Base-by-base conservation (phyloP, 2,888 invertebrate species). In the Apotomis turbidana region DNA sequence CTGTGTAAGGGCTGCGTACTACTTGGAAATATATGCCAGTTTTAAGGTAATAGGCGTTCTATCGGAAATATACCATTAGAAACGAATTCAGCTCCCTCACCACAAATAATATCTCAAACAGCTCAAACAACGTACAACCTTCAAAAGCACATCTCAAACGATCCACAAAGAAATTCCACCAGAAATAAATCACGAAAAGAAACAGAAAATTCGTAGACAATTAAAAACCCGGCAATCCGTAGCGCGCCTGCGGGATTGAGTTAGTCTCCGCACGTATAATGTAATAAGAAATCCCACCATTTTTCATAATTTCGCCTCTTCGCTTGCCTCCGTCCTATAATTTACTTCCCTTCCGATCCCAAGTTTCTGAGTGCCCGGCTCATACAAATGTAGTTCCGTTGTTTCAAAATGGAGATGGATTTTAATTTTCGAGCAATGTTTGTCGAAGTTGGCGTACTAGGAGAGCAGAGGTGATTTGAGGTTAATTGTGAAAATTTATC, bases 301-400 rank as follows among this genome's bases (percentile, higher is more conserved):
- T 90, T 87, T 86, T 92, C 88, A 90, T 90, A 90, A 90, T 87
- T 87, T 85, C 77, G 76, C 77, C 76, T 83, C 84, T 77, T 79
- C 70, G 57, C 60, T 54, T 79, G 81, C 81, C 75, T 81, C 80
- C 79, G 76, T 76, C 77, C 81, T 84, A 85, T 90, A 90, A 91
- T 90, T 91, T 91, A 91, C 89, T 88, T 91, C 91, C 90, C 90
- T 92, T 91, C 90, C 91, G 91, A 91, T 92, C 89, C 68, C 51
- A 62, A 68, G 58, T 51, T 66, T 66, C 57, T 60, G 51, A 59
- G 71, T 55, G 46, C 60, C 60, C 57, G 55, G 52, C 63, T 51
- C 51, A 58, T 70, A 61, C 60, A 71, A 58, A 67, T 62, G 36
- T 58, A 57, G 57, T 71, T 62, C 71, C 57, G 46, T 60, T 63